Conservation (phyloP, 1,140 invertebrate genomes). For the Battus philenor region DNA sequence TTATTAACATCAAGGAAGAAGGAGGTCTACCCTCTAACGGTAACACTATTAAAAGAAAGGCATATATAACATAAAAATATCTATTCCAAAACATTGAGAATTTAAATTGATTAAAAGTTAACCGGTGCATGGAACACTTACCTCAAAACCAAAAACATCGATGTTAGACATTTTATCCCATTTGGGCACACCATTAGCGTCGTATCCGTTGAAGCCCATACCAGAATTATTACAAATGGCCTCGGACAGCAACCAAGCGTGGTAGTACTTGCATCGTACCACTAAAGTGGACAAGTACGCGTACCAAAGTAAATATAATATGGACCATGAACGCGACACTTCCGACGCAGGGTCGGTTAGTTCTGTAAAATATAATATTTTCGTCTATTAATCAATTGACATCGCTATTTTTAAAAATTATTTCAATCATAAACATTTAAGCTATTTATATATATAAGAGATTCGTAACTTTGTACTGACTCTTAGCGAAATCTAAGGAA, state of each 20-base stretch:
- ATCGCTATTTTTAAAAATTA: no score
- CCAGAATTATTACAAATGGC: conserved; percentile 96
- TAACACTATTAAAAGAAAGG: no score
- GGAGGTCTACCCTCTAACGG: no score
- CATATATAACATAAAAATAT: no score
- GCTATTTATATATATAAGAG: no score
- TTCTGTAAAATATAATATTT: conserved; percentile 29
- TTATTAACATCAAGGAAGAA: no score
- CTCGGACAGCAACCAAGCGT: conserved; percentile 96
- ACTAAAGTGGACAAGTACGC: conserved; percentile 86
- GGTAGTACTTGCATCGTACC: conserved; percentile 95
- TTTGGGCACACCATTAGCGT: conserved; percentile 79
- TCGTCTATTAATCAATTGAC: not conserved
- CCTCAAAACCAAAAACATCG: conserved; percentile 92
- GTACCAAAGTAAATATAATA: conserved; percentile 84
- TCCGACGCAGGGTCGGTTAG: conserved; percentile 61
- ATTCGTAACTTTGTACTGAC: no score
- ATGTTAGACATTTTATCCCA: conserved; percentile 97
- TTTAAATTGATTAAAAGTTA: no score
- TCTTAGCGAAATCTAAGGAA: no score
- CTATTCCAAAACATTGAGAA: no score
- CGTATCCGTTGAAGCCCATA: conserved; percentile 92
- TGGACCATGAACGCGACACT: conserved; percentile 64
- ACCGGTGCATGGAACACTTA: no score
- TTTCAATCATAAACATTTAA: no score